Percentiles rank a stretch among this genome's conserved stretches.
Conservation (phyloP, 2,797 vertebrate species). For the Halcyon badia region DNA sequence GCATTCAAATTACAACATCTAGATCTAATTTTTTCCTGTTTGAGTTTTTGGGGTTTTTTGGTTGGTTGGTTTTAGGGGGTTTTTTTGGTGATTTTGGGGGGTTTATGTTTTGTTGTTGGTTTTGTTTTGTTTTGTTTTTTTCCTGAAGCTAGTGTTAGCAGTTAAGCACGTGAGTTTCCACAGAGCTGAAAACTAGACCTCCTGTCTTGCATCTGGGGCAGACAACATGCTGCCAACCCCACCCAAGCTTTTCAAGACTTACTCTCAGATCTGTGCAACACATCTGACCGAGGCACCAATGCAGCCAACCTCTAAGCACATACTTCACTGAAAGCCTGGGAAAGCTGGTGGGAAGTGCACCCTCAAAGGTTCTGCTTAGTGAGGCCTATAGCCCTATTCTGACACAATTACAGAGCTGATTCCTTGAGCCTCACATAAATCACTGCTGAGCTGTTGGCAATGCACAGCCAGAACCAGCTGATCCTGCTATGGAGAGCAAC, state of each 20-base stretch:
- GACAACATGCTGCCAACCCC: background rate
- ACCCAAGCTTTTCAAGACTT: background rate
- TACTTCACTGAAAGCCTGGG: background rate
- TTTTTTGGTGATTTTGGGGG: too few species aligned
- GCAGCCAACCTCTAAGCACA: background rate
- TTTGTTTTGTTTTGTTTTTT: background rate
- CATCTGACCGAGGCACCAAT: background rate
- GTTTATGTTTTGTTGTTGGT: background rate
- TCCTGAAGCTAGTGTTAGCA: background rate
- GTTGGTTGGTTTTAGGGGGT: too few species aligned
- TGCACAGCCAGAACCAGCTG: rapidly evolving
- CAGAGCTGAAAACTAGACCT: background rate
- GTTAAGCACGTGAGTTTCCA: background rate
- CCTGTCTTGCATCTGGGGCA: background rate
- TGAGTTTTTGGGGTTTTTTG: background rate
- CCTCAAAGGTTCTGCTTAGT: background rate
- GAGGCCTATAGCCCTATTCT: background rate
- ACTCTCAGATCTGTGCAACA: background rate
- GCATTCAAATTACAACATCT: background rate
- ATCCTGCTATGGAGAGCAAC: background rate
- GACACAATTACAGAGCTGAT: rapidly evolving
- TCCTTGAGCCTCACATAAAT: background rate
- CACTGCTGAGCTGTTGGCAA: background rate
- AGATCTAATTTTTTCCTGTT: background rate
- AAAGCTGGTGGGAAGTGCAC: background rate